A percentile compares a stretch with the other conserved stretches of the same genome.
phyloP scores from a whole-genome alignment of 2,113 vertebrate species.

The Silurus asotus region DNA sequence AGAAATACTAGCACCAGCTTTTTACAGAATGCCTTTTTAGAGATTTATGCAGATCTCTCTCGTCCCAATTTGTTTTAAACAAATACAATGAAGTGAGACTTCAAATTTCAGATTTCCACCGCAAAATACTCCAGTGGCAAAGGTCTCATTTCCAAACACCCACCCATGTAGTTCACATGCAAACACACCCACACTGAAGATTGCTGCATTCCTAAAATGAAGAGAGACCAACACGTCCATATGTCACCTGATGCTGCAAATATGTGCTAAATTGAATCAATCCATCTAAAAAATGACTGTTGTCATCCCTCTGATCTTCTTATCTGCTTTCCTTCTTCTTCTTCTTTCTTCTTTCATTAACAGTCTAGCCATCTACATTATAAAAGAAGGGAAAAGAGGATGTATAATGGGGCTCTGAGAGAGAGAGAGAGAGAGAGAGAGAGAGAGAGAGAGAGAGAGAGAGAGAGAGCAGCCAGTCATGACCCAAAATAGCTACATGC shows the following conservation, averaged over 20 bases:
- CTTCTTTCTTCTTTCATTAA: slow-evolving; percentile 26
- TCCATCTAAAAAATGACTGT: slow-evolving; percentile 87
- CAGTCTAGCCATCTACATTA: slow-evolving; percentile 34
- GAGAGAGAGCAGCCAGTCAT: slow-evolving; percentile 46
- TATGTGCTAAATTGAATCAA: slow-evolving; percentile 86
- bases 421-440: slow-evolving; percentile 55
- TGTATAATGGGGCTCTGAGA: background rate
- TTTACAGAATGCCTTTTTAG: background rate
- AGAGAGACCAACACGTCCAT: slow-evolving; percentile 62
- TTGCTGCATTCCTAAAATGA: slow-evolving; percentile 35
- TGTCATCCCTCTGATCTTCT: slow-evolving; percentile 78
- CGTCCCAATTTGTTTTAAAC: background rate
- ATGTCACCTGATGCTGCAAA: slow-evolving; percentile 78
- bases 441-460: slow-evolving; percentile 63
- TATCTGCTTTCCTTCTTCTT: slow-evolving; percentile 59
- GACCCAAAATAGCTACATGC: slow-evolving; percentile 33
- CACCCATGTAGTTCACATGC: background rate
- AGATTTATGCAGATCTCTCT: background rate
- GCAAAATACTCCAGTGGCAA: background rate
- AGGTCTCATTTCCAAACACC: background rate
- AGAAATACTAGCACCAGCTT: background rate
- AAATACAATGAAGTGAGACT: background rate
- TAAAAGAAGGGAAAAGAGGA: background rate
- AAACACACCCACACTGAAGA: slow-evolving; percentile 6
- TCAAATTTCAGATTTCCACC: background rate